Base-by-base conservation (phyloP, 2,797 vertebrate genomes). In the Lemur catta region DNA sequence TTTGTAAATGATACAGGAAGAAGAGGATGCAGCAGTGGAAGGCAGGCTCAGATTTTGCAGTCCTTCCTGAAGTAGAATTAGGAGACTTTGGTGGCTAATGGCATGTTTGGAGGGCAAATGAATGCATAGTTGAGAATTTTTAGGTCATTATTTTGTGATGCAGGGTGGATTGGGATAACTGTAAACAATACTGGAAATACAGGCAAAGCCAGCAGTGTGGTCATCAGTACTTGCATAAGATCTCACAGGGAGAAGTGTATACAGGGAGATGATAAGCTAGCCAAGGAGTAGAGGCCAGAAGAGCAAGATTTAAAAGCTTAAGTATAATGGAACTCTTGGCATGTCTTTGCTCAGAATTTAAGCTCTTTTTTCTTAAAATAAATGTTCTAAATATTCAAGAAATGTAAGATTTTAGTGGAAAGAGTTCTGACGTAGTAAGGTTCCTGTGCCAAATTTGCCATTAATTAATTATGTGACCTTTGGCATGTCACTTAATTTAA, bases 271-370 rank as follows among this genome's bases (percentile, higher is more conserved):
- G 89, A 87, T 41, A 86, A 43, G 24, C 78, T 67, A 30, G 93
- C 81, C 69, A 93, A 94, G 48, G n/a, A 81, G 18, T 35, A 76
- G 50, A 84, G 50, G 93, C 84, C 90, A 92, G n/a, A 84, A 93
- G 76, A 95, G 91, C 52, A 89, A 55, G 18, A 20, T 91, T 95
- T 96, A 95, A 96, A 94, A 94, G 35, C 84, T 93, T 91, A 85
- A 94, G 82, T 71, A 43, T 97, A 97, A 97, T 96, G 97, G 96
- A 96, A 91, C 46, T 92, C 91, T 75, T 97, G 97, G 97, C 96
- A 95, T 79, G 65, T 76, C 61, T 96, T 94, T 13, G 1, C 71
- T 94, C 52, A 94, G 75, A 95, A 22, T 48, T 95, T 69, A 81
- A 89, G 67, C 33, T 41, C 84, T 65, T 61, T 78, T 92, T 50